Base-by-base conservation (phyloP, 2,113 vertebrate genomes). In the Dromaius novaehollandiae region DNA sequence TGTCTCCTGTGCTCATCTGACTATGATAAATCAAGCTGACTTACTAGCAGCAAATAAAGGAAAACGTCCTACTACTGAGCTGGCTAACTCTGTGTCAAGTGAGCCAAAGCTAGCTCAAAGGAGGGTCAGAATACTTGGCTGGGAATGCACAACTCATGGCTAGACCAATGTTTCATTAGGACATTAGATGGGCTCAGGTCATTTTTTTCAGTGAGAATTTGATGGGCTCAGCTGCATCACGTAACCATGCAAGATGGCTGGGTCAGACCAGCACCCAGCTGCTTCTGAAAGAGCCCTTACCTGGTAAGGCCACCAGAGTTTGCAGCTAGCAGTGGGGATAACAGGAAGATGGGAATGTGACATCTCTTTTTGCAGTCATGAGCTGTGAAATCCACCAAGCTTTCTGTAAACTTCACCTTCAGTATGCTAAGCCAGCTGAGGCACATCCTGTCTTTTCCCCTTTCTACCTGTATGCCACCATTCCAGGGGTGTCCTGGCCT, bases 11-110 rank as follows among this genome's bases (percentile, higher is more conserved):
- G 50, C 60, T 55, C 25, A 36, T 80, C n/a, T 83, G 85, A 36
- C 40, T 74, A 64, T 34, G 89, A 75, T 50, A 92, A 92, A 93
- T 42, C 69, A 83, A 89, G 60, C 18, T 70, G 77, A 81, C 38
- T 51, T 36, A 64, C 25, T 66, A 81, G 50, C 50, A 71, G 69
- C 51, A 87, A 88, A 81, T 64, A 38, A 22, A 93, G 77, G 55
- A 70, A 63, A 69, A 86, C 56, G 51, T 12, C 42, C 46, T 89
- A 55, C 51, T 92, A 30, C 55, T 90, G 51, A 64, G 75, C 84
- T 51, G 82, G 74, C 44, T 81, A 44, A 36, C 74, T 63, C 77
- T 75, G 58, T 53, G n/a, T 63, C 32, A 89, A 60, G 87, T 18
- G 6, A 90, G 50, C 26, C 69, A 89, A 63, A 90, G 73, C 18